These are phyloP conservation scores for Danionella cerebrum DNA, from an alignment of 2,113 vertebrate genomes.

Conservation along the genomic window DNA sequence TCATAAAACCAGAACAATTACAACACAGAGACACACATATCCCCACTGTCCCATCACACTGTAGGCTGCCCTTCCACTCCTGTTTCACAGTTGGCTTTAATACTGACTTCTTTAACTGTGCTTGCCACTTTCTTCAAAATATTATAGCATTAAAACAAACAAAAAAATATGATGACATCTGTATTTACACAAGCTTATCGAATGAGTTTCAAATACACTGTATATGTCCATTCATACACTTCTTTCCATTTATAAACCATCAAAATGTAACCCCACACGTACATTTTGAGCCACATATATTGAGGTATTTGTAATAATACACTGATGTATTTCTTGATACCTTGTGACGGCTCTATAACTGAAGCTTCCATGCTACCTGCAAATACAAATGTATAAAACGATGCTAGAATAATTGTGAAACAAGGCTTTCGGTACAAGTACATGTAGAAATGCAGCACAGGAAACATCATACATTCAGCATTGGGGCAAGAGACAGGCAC, in stretches of 20 bases:
- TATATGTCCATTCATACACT: constrained; percentile 40
- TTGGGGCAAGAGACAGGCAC: constrained; percentile 37
- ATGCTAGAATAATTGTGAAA: neutral
- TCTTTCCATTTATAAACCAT: constrained; percentile 29
- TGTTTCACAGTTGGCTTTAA: constrained; percentile 58
- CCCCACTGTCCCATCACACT: constrained; percentile 28
- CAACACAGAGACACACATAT: constrained; percentile 28
- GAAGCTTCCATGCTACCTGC: constrained; percentile 15
- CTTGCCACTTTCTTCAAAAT: constrained; percentile 46
- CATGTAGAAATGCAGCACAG: constrained; percentile 40
- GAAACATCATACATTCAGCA: constrained; percentile 48
- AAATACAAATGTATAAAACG: constrained; percentile 17
- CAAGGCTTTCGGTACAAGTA: constrained; percentile 23
- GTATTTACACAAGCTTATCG: constrained; percentile 64
- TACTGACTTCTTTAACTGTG: constrained; percentile 47
- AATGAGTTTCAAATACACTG: constrained; percentile 58
- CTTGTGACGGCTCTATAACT: neutral
- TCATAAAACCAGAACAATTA: neutral
- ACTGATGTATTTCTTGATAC: neutral
- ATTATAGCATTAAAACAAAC: constrained; percentile 59
- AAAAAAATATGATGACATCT: constrained; percentile 51
- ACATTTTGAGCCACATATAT: neutral
- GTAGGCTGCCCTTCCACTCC: constrained; percentile 20
- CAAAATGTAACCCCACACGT: too few species aligned
- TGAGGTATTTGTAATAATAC: too few species aligned